Base-by-base conservation (phyloP, 2,888 invertebrate genomes). In the Drosophila infuscata region DNA sequence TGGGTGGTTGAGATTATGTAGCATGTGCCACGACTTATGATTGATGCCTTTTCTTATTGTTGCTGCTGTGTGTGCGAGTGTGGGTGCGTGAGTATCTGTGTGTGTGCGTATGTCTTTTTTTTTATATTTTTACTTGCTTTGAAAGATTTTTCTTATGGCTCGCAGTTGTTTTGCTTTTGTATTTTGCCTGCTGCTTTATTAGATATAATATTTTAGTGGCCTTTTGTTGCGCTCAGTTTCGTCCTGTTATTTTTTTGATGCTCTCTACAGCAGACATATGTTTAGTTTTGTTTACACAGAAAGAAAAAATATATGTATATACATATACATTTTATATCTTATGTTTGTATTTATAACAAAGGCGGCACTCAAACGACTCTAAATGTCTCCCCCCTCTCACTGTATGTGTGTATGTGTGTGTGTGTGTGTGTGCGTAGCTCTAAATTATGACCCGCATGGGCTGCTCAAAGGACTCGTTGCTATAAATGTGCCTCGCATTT, bases 121-220 rank as follows among this genome's bases (percentile, higher is more conserved):
- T 58, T 64, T 51, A 58, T 67, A 51, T 65, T 69, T 60, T 60
- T 58, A 59, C 41, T 64, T 66, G 54, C 56, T 49, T 17, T 48
- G 59, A 36, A 76, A 76, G 58, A 78, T 76, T 59, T 79, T 66
- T 61, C 61, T 61, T 80, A 61, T 62, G 59, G 58, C 58, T 63
- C 43, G 59, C 30, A 70, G 80, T 69, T 76, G 77, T 69, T 81
- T 81, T 79, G 59, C 65, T 76, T 76, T 81, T 79, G 65, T 76
- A 69, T 81, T 79, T 79, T 74, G 83, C 79, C 77, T 76, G 73
- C 79, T 88, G 85, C 76, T 85, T 86, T 86, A 86, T 86, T 86
- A 86, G 85, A 88, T 88, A 88, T 86, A 86, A 86, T 86, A 86
- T 86, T 86, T 86, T 85, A 88, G 88, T 86, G 85, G 83, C 85